Conservation (phyloP, 1,140 invertebrate species). For the Phocides pigmalion region DNA sequence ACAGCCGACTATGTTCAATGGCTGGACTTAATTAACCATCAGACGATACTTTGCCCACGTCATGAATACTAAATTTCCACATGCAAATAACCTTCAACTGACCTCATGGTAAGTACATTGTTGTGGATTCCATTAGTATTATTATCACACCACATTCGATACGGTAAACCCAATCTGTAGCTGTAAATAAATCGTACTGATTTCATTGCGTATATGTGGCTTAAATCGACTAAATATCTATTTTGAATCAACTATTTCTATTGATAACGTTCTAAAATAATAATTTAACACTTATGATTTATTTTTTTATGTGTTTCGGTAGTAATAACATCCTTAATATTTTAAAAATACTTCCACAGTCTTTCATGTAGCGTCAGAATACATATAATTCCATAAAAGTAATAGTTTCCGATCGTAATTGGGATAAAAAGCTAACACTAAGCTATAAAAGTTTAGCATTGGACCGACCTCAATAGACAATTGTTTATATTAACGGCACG, state of each 20-base stretch:
- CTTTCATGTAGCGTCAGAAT: too few species aligned
- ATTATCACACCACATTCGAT: conserved; percentile 7
- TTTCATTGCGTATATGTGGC: neutral
- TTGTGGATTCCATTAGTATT: conserved; percentile 5
- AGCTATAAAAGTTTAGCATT: neutral
- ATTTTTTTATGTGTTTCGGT: too few species aligned
- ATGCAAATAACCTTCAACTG: conserved; percentile 39
- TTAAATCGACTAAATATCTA: too few species aligned
- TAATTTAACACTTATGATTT: too few species aligned
- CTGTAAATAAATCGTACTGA: neutral
- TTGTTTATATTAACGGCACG: conserved; percentile 15
- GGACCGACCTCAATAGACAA: conserved; percentile 18
- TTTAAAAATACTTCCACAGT: too few species aligned
- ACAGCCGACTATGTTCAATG: neutral
- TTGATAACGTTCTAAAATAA: too few species aligned
- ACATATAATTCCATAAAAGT: too few species aligned
- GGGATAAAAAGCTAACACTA: neutral
- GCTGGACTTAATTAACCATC: conserved; percentile 13
- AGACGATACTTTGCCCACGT: conserved; percentile 1
- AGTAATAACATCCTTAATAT: too few species aligned
- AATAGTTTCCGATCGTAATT: too few species aligned
- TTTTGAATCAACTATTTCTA: too few species aligned
- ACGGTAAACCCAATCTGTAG: conserved; percentile 5
- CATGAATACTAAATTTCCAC: conserved; percentile 23
- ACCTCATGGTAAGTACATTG: conserved; percentile 25